Evolutionary conservation across 2,113 vertebrate genomes (phyloP).

Genomic region (Engystomops pustulosus): DNA sequence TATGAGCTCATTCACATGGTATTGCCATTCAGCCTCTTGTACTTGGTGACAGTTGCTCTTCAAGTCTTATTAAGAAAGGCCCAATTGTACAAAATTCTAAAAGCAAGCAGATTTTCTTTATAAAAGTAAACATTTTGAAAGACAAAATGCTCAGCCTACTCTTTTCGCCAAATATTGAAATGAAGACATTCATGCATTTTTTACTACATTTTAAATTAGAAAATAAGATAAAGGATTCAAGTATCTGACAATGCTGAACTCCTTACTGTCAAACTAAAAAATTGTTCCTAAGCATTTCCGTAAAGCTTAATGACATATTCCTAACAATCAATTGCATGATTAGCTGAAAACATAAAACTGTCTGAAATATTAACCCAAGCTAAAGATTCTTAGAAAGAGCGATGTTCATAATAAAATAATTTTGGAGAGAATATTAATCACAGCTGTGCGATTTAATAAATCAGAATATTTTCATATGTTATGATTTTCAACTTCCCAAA

Average conservation of each 20-base stretch:
- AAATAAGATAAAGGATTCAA: conserved; percentile 4
- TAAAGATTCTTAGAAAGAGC: background rate
- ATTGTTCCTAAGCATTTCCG: conserved; percentile 1
- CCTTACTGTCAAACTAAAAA: conserved; percentile 11
- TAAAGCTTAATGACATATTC: background rate
- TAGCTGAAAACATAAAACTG: background rate
- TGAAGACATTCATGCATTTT: conserved; percentile 21
- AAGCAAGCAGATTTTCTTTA: background rate
- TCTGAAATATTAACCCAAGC: background rate
- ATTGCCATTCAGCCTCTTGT: too few relatives aligned
- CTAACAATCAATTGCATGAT: conserved; percentile 18
- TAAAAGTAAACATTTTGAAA: background rate
- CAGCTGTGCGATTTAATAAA: conserved; percentile 60
- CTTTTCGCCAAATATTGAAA: conserved; percentile 11
- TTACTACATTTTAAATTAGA: conserved; percentile 28
- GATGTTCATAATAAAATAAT: background rate
- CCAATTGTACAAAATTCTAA: background rate
- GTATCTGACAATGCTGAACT: conserved; percentile 9
- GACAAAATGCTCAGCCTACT: background rate
- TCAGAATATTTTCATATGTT: conserved; percentile 63
- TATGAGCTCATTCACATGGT: too few relatives aligned
- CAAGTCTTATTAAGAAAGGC: background rate
- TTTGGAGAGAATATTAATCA: conserved; percentile 56
- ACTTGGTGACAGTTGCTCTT: too few relatives aligned
- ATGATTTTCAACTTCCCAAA: conserved; percentile 62